Evolutionary conservation across 1,140 invertebrate genomes (phyloP).

Genomic region (Pissodes strobi): DNA sequence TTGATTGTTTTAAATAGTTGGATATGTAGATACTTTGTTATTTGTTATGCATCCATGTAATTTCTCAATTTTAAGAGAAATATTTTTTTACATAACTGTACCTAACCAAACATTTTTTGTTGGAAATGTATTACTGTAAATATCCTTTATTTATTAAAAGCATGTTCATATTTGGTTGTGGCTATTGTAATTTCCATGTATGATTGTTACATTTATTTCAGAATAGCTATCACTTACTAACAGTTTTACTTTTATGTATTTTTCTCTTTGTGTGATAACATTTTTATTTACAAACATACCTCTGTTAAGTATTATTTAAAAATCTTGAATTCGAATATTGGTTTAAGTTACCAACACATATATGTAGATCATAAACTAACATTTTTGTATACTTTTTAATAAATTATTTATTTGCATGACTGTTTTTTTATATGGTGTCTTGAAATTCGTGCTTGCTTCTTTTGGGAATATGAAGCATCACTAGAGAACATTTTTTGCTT

Average conservation of each 20-base stretch:
- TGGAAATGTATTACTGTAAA: conserved; percentile 17
- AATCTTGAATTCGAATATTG: conserved; percentile 29
- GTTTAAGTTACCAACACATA: conserved; percentile 16
- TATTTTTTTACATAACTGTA: conserved; percentile 9
- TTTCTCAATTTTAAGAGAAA: background rate
- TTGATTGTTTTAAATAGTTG: too few relatives aligned
- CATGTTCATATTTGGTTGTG: conserved; percentile 25
- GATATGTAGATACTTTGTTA: too few relatives aligned
- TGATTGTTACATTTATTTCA: conserved; percentile 9
- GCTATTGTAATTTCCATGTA: conserved; percentile 3
- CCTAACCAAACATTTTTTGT: conserved; percentile 28
- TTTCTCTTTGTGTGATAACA: conserved; percentile 12
- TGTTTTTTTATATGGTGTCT: conserved; percentile 33
- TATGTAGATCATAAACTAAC: conserved; percentile 23
- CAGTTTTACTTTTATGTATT: background rate
- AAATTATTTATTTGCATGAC: conserved; percentile 37
- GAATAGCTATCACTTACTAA: conserved; percentile 9
- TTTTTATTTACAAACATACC: background rate
- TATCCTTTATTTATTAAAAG: conserved; percentile 12
- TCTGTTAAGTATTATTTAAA: conserved; percentile 19
- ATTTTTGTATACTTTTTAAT: conserved; percentile 33
- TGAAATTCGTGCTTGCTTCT: conserved; percentile 29
- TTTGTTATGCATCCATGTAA: too few relatives aligned
- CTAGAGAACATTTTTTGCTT: background rate
- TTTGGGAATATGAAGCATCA: background rate